Percentiles rank a stretch among this genome's conserved stretches.
These are phyloP conservation scores for Pipistrellus pipistrellus DNA, from an alignment of 2,797 vertebrate species.

Conservation along the genomic window DNA sequence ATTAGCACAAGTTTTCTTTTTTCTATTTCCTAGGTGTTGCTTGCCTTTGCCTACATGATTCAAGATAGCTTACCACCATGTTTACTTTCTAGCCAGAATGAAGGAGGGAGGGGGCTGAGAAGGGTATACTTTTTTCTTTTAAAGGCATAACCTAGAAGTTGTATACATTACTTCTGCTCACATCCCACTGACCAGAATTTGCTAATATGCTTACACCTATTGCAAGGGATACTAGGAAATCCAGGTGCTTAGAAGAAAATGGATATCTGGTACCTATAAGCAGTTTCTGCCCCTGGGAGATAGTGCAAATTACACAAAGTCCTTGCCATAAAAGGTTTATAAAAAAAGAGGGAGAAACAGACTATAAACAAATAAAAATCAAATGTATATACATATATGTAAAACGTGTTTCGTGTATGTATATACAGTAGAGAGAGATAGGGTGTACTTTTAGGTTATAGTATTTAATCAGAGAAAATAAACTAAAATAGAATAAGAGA, in stretches of 20 bases:
- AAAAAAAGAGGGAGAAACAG: slow-evolving; percentile 3
- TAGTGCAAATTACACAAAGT: slow-evolving; percentile 7
- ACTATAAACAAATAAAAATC: not conserved
- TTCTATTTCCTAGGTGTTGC: not conserved
- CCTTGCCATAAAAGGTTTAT: not conserved
- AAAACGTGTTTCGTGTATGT: not conserved
- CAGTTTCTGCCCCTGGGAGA: not conserved
- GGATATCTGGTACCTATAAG: not conserved
- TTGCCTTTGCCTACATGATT: not conserved
- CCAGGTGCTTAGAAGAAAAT: not conserved
- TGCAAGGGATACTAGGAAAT: not conserved
- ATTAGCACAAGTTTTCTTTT: not conserved
- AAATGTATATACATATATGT: not conserved
- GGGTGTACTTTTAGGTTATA: not conserved
- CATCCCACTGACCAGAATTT: not conserved
- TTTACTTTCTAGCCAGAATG: not conserved
- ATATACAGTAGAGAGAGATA: not conserved
- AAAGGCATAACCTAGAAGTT: slow-evolving; percentile 13
- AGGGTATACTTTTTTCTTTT: not conserved
- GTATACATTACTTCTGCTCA: not conserved
- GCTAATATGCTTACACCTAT: not conserved
- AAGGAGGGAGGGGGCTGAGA: not conserved
- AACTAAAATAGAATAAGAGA: not conserved
- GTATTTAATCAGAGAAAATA: not conserved
- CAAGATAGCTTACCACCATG: not conserved